phyloP scores from a whole-genome alignment of 2,888 invertebrate species.

The Cryptocephalus primarius region DNA sequence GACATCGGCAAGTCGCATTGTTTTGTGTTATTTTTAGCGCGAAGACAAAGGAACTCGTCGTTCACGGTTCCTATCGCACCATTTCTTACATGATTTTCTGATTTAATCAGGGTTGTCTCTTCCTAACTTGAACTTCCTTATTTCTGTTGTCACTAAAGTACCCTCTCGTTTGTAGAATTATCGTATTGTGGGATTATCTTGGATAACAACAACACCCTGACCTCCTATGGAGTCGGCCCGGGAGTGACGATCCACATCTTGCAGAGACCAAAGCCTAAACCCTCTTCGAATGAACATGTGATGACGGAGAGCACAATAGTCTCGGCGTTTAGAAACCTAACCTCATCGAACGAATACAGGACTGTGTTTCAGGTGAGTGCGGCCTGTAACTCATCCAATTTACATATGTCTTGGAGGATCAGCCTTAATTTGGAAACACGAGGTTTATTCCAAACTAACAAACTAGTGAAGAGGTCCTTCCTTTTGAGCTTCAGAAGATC shows the following conservation, averaged over 20 bases:
- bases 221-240: constrained; percentile 50
- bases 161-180: constrained; percentile 40
- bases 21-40: not conserved
- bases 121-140: too few species aligned
- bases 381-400: not conserved
- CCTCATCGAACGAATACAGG: constrained; percentile 49
- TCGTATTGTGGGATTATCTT: constrained; percentile 62
- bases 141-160: too few species aligned
- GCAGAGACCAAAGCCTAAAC: constrained; percentile 35
- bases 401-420: too few species aligned
- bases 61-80: not conserved
- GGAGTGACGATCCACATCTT: constrained; percentile 49
- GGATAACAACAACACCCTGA: constrained; percentile 48
- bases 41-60: constrained; percentile 2
- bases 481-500: too few species aligned
- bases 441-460: too few species aligned
- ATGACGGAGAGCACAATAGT: constrained; percentile 51
- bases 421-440: too few species aligned
- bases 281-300: constrained; percentile 31
- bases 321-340: constrained; percentile 50
- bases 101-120: not conserved
- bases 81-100: not conserved
- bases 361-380: constrained; percentile 53
- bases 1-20: constrained; percentile 3
- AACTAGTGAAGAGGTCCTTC: too few species aligned